Percentiles rank a stretch among this genome's conserved stretches.
phyloP scores from a whole-genome alignment of 2,888 invertebrate genomes.

The Holacanthella duospinosa region DNA sequence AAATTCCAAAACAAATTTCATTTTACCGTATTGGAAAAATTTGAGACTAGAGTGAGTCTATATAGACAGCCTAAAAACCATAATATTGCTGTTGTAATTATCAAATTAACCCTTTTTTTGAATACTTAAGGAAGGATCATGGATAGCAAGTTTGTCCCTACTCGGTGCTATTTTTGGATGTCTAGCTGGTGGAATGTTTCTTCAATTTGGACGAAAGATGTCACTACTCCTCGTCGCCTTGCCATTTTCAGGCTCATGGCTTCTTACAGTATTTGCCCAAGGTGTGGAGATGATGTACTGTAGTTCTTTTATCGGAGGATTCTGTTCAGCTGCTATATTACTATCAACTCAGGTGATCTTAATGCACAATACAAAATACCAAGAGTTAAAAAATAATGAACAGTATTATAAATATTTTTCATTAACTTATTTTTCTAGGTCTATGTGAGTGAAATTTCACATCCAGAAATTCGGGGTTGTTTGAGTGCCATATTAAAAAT shows the following conservation, averaged over 20 bases:
- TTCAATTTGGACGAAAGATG: conserved; percentile 60
- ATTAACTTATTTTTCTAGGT: conserved; percentile 48
- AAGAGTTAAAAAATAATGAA: not conserved
- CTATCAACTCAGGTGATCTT: conserved; percentile 69
- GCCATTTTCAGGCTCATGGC: conserved; percentile 69
- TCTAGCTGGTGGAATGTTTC: conserved; percentile 64
- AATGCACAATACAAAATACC: no score
- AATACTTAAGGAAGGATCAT: conserved; percentile 70
- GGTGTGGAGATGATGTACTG: conserved; percentile 69
- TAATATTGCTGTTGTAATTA: no score
- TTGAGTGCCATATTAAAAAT: conserved; percentile 77
- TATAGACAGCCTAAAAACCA: no score
- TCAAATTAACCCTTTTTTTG: no score
- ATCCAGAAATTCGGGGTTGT: conserved; percentile 73
- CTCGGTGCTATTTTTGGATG: conserved; percentile 70
- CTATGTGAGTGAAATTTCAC: conserved; percentile 83
- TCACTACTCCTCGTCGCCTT: conserved; percentile 61
- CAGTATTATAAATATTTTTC: not conserved
- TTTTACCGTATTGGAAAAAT: no score
- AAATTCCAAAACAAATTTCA: no score
- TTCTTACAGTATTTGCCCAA: conserved; percentile 65
- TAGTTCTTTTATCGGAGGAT: conserved; percentile 73
- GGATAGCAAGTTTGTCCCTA: conserved; percentile 69
- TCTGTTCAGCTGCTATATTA: conserved; percentile 65
- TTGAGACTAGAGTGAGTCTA: no score